A percentile compares a stretch with the other conserved stretches of the same genome.
These are phyloP conservation scores for Silurus asotus DNA, from an alignment of 2,113 vertebrate genomes.

Conservation along the genomic window DNA sequence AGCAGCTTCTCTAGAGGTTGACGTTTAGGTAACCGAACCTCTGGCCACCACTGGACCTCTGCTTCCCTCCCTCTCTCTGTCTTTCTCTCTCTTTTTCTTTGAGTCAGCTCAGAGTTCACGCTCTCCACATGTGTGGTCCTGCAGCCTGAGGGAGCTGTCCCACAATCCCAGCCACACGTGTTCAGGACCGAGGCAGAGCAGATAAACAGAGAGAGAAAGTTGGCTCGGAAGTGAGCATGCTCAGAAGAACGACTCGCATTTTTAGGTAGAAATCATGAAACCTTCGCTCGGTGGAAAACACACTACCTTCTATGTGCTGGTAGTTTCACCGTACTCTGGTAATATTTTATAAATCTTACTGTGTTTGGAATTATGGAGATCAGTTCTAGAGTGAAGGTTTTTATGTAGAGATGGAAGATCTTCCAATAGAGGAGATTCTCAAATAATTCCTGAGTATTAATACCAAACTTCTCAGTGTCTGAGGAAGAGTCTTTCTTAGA, in stretches of 20 bases:
- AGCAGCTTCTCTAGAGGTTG: conserved; percentile 36
- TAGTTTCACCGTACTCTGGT: background rate
- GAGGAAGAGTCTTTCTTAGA: background rate
- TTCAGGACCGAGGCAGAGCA: conserved; percentile 73
- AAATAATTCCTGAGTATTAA: background rate
- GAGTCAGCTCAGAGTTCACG: conserved; percentile 64
- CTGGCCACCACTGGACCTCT: conserved; percentile 37
- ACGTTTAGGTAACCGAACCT: conserved; percentile 47
- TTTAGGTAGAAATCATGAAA: background rate
- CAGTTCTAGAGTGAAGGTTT: too few species aligned
- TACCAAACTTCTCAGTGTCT: background rate
- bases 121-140: conserved; percentile 79
- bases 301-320: background rate
- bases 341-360: background rate
- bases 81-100: conserved; percentile 33
- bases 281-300: background rate
- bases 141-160: conserved; percentile 69
- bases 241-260: conserved; percentile 48
- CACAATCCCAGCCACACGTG: conserved; percentile 75
- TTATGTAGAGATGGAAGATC: too few species aligned
- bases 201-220: conserved; percentile 67
- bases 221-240: conserved; percentile 66
- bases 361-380: too few species aligned
- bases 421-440: background rate
- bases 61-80: conserved; percentile 38